A percentile compares a stretch with the other conserved stretches of the same genome.
phyloP scores from a whole-genome alignment of 2,113 vertebrate genomes.

The Aptenodytes forsteri region DNA sequence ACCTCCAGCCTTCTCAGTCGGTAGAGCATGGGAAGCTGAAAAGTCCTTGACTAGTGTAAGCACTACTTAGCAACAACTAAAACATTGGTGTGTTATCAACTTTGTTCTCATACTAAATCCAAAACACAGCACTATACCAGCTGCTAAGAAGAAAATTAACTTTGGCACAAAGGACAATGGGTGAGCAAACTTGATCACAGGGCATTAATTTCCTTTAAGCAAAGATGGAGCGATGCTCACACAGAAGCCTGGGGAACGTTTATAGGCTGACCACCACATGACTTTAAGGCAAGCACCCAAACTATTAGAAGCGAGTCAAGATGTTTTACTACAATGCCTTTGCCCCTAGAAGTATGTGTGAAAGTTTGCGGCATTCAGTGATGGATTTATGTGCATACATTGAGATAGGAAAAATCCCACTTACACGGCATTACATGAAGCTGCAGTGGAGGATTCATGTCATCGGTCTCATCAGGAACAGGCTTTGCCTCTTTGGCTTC shows the following conservation, averaged over 20 bases:
- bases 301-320: background rate
- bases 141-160: too few species aligned
- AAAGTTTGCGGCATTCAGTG: background rate
- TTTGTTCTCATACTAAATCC: too few species aligned
- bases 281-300: background rate
- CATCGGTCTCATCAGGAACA: background rate
- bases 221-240: background rate
- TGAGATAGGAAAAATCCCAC: background rate
- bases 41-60: too few species aligned
- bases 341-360: accelerated
- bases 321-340: background rate
- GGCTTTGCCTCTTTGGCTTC: background rate
- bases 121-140: too few species aligned
- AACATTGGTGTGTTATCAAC: too few species aligned
- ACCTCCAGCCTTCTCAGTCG: too few species aligned
- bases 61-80: too few species aligned
- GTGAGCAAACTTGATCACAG: background rate
- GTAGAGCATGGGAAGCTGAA: too few species aligned
- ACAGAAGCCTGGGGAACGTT: background rate
- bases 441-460: background rate
- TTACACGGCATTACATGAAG: accelerated
- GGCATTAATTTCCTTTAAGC: background rate
- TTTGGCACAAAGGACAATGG: too few species aligned
- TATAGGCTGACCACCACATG: background rate
- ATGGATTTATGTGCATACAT: background rate